Base-by-base conservation (phyloP, 2,113 vertebrate species). In the Aegotheles bennettii region DNA sequence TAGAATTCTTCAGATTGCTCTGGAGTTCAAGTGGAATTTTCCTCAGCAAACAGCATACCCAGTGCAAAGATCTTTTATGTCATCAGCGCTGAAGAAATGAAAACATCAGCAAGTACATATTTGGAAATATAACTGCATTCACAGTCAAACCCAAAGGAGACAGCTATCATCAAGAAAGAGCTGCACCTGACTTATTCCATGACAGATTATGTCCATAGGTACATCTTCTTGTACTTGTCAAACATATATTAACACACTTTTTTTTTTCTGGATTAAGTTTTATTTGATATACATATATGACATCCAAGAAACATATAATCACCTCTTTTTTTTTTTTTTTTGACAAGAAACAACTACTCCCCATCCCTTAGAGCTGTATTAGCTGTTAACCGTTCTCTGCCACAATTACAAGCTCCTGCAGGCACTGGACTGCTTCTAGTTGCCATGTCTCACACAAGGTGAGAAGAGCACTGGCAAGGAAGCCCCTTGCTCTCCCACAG, bases 1-100 rank as follows among this genome's bases (percentile, higher is more conserved):
- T 93, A 93, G 74, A 96, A 95, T 95, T 95, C 91, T 96, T 97
- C 89, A 76, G 80, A 96, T 95, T 94, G 74, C 94, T 96, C 78
- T 2, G 3, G 87, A 94, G 93, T 95, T 96, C 96, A 97, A 96
- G 93, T 97, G 96, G 94, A 97, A 95, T 95, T 97, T 95, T 97
- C 94, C 94, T 94, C 81, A 76, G 77, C 87, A 93, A 93, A 84
- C 69, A 86, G 74, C 59, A 45, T 91, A 95, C 57, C 76, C 89
- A 82, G 69, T 87, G 89, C 69, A 93, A 87, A 91, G 94, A 94
- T 89, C 89, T 85, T 94, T 87, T 89, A 89, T 96, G 84, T 87
- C 96, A 79, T 94, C 87, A 91, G 61, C 2, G 4, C 31, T 69
- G 67, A 89, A 95, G 87, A 97, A 96, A 87, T 79, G 53, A 93